Percentiles rank a stretch among this genome's conserved stretches.
Conservation (phyloP, 2,888 invertebrate species). For the Nemotelus nigrinus region DNA sequence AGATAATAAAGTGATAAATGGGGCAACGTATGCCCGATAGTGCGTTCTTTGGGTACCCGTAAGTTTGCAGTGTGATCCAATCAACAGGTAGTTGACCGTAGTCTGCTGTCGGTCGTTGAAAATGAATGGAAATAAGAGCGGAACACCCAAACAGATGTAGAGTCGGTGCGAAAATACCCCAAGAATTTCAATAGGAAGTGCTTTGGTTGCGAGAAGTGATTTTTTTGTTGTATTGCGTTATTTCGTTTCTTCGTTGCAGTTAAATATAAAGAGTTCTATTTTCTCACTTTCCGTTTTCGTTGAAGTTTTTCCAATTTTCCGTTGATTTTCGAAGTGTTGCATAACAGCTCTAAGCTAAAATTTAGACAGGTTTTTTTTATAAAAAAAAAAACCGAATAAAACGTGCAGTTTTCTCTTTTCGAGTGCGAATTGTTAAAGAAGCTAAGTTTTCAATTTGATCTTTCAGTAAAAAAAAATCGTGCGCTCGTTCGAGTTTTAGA, state of each 20-base stretch:
- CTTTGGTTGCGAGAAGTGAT: slow-evolving; percentile 1
- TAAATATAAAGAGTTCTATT: slow-evolving; percentile 3
- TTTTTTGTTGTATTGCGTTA: neutral
- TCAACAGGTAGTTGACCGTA: slow-evolving; percentile 44
- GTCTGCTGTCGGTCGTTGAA: neutral
- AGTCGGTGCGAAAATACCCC: neutral
- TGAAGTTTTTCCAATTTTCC: slow-evolving; percentile 31
- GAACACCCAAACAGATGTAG: neutral
- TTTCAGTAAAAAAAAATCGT: neutral
- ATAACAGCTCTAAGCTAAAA: neutral
- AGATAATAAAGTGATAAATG: slow-evolving; percentile 22
- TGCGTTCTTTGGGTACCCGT: slow-evolving; percentile 24
- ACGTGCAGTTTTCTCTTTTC: slow-evolving; percentile 6
- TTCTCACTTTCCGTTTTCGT: slow-evolving; percentile 5
- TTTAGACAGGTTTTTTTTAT: neutral
- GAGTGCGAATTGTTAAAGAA: slow-evolving; percentile 3
- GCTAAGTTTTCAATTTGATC: neutral
- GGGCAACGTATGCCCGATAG: slow-evolving; percentile 11
- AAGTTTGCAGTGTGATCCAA: slow-evolving; percentile 36
- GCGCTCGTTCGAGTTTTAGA: neutral
- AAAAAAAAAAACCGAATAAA: neutral
- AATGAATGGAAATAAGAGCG: slow-evolving; percentile 4
- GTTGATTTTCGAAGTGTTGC: slow-evolving; percentile 19
- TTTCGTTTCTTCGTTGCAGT: too few species aligned
- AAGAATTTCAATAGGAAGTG: slow-evolving; percentile 42